Evolutionary conservation across 2,888 invertebrate species (phyloP).

Genomic region (Leptopilina drosophilae): DNA sequence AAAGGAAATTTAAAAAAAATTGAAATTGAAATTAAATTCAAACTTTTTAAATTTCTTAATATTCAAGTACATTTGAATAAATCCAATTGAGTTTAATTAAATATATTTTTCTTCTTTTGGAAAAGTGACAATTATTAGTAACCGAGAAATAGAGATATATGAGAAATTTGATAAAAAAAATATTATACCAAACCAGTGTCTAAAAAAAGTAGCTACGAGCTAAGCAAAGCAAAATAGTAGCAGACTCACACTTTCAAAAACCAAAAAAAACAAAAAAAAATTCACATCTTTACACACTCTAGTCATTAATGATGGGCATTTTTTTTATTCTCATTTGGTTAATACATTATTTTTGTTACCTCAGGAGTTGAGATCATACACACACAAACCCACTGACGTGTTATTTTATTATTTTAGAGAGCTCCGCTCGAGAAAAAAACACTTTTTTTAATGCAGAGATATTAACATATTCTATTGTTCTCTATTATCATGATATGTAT

Average conservation of each 20-base stretch:
- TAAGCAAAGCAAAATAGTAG: conserved; percentile 60
- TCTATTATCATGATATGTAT: conserved; percentile 53
- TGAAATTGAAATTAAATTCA: too few relatives aligned
- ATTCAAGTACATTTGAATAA: too few relatives aligned
- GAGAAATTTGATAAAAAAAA: conserved; percentile 2
- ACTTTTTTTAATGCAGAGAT: conserved; percentile 32
- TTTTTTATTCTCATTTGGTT: conserved; percentile 60
- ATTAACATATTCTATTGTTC: conserved; percentile 33
- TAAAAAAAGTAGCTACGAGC: conserved; percentile 54
- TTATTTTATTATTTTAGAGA: conserved; percentile 56
- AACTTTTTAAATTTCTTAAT: too few relatives aligned
- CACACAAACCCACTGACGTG: conserved; percentile 66
- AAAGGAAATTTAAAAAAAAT: too few relatives aligned
- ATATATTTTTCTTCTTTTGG: conserved; percentile 3
- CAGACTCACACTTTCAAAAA: conserved; percentile 62
- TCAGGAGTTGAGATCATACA: conserved; percentile 77
- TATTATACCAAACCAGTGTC: conserved; percentile 52
- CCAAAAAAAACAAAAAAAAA: too few relatives aligned
- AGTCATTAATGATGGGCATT: conserved; percentile 58
- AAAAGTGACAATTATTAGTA: conserved; percentile 18
- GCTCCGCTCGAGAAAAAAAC: conserved; percentile 37
- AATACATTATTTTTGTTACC: conserved; percentile 72
- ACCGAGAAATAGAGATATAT: conserved; percentile 4
- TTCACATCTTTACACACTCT: conserved; percentile 50
- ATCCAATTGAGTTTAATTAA: too few relatives aligned